Evolutionary conservation across 1,140 invertebrate genomes (phyloP).

Genomic region (Aphaenogaster ashmeadi): DNA sequence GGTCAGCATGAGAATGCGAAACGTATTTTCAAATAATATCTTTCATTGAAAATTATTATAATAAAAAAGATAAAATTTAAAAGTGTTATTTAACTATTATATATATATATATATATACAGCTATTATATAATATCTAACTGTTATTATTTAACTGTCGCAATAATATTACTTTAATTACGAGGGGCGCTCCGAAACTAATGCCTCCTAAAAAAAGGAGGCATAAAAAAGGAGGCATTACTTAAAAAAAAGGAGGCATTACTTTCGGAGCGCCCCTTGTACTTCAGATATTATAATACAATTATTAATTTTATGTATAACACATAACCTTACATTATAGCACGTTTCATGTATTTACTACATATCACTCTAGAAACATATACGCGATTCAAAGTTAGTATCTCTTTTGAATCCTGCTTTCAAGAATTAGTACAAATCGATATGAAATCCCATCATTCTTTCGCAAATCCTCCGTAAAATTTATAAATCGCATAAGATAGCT

Average conservation of each 20-base stretch:
- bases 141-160: not conserved
- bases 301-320: not conserved
- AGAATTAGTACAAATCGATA: slow-evolving; percentile 8
- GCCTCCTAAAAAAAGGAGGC: too few species aligned
- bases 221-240: too few species aligned
- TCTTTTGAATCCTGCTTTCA: not conserved
- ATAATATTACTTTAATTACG: not conserved
- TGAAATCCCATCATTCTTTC: not conserved
- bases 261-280: too few species aligned
- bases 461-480: not conserved
- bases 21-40: not conserved
- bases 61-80: not conserved
- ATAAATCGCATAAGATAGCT: not conserved
- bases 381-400: not conserved
- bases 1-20: not conserved
- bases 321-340: not conserved
- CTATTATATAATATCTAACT: too few species aligned
- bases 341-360: not conserved
- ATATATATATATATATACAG: too few species aligned
- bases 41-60: not conserved
- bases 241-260: too few species aligned
- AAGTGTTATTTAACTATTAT: not conserved
- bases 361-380: not conserved
- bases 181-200: too few species aligned
- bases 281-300: not conserved